Evolutionary conservation across 1,140 invertebrate species (phyloP), one percentile per base, ranked within the genome.

Genomic region (Nephotettix cincticeps): DNA sequence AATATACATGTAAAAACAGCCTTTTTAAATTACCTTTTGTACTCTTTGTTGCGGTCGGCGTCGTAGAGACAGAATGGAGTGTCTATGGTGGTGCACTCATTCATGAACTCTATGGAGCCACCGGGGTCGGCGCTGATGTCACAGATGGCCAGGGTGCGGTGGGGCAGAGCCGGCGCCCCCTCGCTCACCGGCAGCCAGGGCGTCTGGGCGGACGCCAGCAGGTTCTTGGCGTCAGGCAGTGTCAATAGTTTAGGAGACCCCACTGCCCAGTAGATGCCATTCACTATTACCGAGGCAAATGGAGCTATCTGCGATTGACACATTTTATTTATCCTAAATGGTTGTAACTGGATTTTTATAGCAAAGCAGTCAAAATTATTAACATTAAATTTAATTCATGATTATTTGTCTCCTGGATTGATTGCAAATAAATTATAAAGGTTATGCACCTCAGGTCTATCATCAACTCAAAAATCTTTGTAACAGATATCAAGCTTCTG

Each of bases 31-130:
- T 77, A 92, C 87, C 92, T 97, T 77, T 98, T 98, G 0, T 91
- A 96, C 74, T 98, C 94, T 79, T 97, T 97, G 78, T 99, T 98
- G 54, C 96, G 88, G 80, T 99, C 96, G 1, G 98, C 97, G 82
- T 99, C 97, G 79, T 99, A 99, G 0, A 99, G 85, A 80, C 95
- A 98, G 81, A 99, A 99, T 0, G 98, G 98, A 17, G 94, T 98
- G 78, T 99, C 98, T 65, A 99, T 99, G 0, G 97, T 99, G 0
- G 98, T 99, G 77, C 97, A 99, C 79, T 99, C 97, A 77, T 97
- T 97, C 97, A 99, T 99, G 78, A 99, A 99, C 83, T 99, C 98
- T 70, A 99, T 99, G 23, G 96, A 99, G 56, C 97, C 97, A 17
- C 97, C 97, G 0, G 98, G 98, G 84, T 99, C 98, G 1, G 98